These are phyloP conservation scores for Dysidea cf. avara DNA, from an alignment of 37 sponge, comb jelly and placozoan genomes.

Conservation along the genomic window DNA sequence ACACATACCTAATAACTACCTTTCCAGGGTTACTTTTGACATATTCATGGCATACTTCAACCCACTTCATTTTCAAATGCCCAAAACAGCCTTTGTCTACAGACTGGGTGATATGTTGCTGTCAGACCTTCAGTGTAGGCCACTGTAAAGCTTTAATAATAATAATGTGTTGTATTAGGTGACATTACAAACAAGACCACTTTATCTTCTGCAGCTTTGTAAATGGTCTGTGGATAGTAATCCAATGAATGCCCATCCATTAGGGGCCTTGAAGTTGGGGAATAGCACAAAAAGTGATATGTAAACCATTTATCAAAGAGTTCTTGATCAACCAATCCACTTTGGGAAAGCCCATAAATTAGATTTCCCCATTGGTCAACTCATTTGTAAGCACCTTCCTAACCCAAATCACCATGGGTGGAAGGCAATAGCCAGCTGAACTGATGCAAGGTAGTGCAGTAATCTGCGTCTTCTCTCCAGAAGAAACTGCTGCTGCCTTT, in stretches of 20 bases:
- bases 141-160: too few relatives aligned
- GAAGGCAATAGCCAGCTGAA: conserved; percentile 39
- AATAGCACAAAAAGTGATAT: conserved; percentile 14
- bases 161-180: conserved; percentile 25
- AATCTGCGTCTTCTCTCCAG: conserved; percentile 19
- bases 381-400: background rate
- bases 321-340: conserved; percentile 41
- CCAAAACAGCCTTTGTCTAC: conserved; percentile 37
- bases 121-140: too few relatives aligned
- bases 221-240: background rate
- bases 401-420: conserved; percentile 31
- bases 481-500: conserved; percentile 11
- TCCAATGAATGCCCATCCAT: conserved; percentile 35
- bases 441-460: conserved; percentile 38
- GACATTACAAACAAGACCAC: conserved; percentile 12
- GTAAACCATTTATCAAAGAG: conserved; percentile 19
- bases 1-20: background rate
- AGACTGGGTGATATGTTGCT: conserved; percentile 11
- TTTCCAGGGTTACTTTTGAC: background rate
- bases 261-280: conserved; percentile 1
- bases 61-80: conserved; percentile 15
- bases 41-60: conserved; percentile 15
- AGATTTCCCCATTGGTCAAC: conserved; percentile 34
- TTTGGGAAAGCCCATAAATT: conserved; percentile 37
- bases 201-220: conserved; percentile 5